These are phyloP conservation scores for Hiodon tergisus DNA, from an alignment of 2,113 vertebrate genomes.

Conservation along the genomic window DNA sequence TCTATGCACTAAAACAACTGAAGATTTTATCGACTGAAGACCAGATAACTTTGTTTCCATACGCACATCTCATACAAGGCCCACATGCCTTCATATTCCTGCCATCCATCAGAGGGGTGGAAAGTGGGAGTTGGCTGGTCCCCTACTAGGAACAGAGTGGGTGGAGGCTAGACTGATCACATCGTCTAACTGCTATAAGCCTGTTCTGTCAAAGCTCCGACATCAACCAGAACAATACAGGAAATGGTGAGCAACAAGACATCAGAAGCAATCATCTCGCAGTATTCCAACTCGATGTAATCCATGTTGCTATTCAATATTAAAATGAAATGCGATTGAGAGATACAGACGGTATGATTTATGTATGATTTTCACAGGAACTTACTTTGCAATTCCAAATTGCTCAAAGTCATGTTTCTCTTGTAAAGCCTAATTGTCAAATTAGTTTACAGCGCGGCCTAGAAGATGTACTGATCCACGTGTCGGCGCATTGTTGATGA, in stretches of 20 bases:
- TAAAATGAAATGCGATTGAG: conserved; percentile 22
- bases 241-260: neutral
- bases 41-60: too few relatives aligned
- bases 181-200: too few relatives aligned
- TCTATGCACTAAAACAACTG: too few relatives aligned
- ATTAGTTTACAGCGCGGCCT: conserved; percentile 23
- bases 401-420: conserved; percentile 29
- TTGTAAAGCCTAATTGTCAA: conserved; percentile 35
- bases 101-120: conserved; percentile 49
- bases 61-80: too few relatives aligned
- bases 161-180: too few relatives aligned
- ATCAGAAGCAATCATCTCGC: conserved; percentile 6
- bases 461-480: conserved; percentile 16
- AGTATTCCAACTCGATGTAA: neutral
- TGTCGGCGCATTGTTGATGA: conserved; percentile 6
- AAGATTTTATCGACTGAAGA: too few relatives aligned
- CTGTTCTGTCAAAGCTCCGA: too few relatives aligned
- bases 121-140: too few relatives aligned
- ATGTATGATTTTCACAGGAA: conserved; percentile 19
- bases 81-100: conserved; percentile 40
- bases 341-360: conserved; percentile 31
- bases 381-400: conserved; percentile 29
- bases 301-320: conserved; percentile 20
- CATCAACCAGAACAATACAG: neutral
- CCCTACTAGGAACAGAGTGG: too few relatives aligned